Base-by-base conservation (phyloP, 2,797 vertebrate genomes). In the Orientallactaga sibirica region DNA sequence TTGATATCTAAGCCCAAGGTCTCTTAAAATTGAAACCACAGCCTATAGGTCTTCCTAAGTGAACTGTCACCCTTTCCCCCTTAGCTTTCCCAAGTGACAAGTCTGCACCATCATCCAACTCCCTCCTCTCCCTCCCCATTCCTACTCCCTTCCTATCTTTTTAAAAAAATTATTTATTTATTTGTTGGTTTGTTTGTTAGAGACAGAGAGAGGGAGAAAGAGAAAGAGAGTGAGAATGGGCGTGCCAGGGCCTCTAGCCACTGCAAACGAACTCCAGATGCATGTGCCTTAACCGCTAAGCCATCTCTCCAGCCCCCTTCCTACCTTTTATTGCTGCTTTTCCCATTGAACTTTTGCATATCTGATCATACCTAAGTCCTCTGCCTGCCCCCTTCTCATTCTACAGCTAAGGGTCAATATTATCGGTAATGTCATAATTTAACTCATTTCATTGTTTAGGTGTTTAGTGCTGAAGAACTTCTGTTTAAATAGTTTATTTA, bases 241-340 rank as follows among this genome's bases (percentile, higher is more conserved):
- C 33, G 33, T 37, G 33, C 33, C 33, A 37, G 33, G 33, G 33
- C 33, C 33, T 37, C 33, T 37, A 37, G 33, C 33, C 33, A 37
- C 33, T 37, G 33, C 33, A 37, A 37, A 37, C 33, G 33, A 37
- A 37, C 33, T 37, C 33, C 33, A 37, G 33, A 37, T 2, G 33
- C 2, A 37, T 37, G 33, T 37, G 33, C 33, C 33, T 37, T 37
- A 37, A 37, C 33, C 33, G 33, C 33, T 37, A 37, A 37, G 33
- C 33, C 33, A 37, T 37, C 33, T 37, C 33, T 37, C 33, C 33
- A 37, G 33, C 33, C 33, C 74, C 70, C 52, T 41, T 29, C 74
- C 90, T 66, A 41, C 55, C 37, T 33, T 93, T 81, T n/a, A 76
- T 48, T 52, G 62, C 3, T 84, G 12, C 58, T 90, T 41, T 93